Evolutionary conservation across 2,797 vertebrate species (phyloP).

Genomic region (Ctenochaetus hawaiiensis): DNA sequence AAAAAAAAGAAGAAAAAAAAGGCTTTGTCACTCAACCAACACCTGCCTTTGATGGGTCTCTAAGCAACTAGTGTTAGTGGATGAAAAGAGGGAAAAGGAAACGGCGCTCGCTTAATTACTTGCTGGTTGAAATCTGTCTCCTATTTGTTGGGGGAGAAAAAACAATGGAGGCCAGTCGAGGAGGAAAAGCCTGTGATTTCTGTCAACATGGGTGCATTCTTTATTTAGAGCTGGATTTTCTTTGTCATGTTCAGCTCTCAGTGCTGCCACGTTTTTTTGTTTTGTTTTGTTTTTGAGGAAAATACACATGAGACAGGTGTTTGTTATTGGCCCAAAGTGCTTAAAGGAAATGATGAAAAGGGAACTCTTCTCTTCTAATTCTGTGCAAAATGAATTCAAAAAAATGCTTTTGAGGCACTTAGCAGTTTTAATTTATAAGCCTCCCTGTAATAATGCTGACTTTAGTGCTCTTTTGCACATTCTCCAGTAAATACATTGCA

Average conservation of each 20-base stretch:
- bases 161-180: background rate
- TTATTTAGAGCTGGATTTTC: slow-evolving; percentile 3
- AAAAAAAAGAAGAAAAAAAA: slow-evolving; percentile 8
- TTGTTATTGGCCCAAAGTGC: background rate
- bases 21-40: slow-evolving; percentile 64
- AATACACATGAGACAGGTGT: background rate
- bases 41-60: slow-evolving; percentile 75
- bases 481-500: too few relatives aligned
- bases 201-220: slow-evolving; percentile 7
- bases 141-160: background rate
- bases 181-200: slow-evolving; percentile 21
- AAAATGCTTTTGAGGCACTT: background rate
- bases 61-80: slow-evolving; percentile 75
- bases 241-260: slow-evolving; percentile 3
- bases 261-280: background rate
- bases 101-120: slow-evolving; percentile 43
- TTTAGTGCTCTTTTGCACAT: too few relatives aligned
- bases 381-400: slow-evolving; percentile 7
- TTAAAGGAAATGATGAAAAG: slow-evolving; percentile 10
- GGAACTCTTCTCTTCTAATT: slow-evolving; percentile 2
- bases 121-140: slow-evolving; percentile 35
- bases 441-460: background rate
- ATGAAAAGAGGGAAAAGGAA: slow-evolving; percentile 43
- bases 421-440: background rate
- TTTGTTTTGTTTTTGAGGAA: slow-evolving; percentile 1